These are phyloP conservation scores for Heliconius aoede DNA, from an alignment of 2,888 invertebrate species.

Conservation along the genomic window DNA sequence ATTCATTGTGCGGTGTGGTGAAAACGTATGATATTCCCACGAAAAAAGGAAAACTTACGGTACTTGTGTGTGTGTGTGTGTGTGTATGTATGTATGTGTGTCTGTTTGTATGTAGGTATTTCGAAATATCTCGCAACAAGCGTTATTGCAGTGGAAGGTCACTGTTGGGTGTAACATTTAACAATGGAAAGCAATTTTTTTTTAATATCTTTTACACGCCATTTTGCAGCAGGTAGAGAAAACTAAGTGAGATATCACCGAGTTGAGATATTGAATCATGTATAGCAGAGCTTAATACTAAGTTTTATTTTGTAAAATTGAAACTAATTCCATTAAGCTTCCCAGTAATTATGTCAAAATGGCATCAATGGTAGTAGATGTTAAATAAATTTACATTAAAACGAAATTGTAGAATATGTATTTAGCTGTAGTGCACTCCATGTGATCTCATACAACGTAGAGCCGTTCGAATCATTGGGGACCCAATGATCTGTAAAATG, in stretches of 20 bases:
- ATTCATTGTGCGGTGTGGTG: slow-evolving; percentile 68
- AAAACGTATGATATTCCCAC: slow-evolving; percentile 78
- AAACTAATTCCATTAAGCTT: neutral
- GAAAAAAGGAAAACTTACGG: slow-evolving; percentile 79
- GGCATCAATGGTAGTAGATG: neutral
- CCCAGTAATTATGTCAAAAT: neutral
- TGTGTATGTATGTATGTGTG: slow-evolving; percentile 50
- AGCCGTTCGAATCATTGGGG: too few species aligned
- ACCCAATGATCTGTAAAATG: too few species aligned
- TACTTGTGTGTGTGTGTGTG: slow-evolving; percentile 42
- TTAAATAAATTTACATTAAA: neutral
- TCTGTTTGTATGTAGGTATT: slow-evolving; percentile 51
- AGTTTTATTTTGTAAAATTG: neutral
- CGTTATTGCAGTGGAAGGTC: slow-evolving; percentile 50
- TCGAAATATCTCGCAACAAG: slow-evolving; percentile 71
- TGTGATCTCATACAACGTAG: too few species aligned
- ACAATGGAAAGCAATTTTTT: slow-evolving; percentile 30
- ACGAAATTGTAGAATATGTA: too few species aligned
- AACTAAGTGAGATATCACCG: neutral
- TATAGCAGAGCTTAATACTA: neutral
- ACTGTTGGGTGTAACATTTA: slow-evolving; percentile 36
- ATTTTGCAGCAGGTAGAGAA: neutral
- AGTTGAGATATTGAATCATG: neutral
- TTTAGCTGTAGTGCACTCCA: too few species aligned
- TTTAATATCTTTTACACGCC: neutral